Percentiles rank a stretch among this genome's conserved stretches.
Evolutionary conservation across 2,113 vertebrate genomes (phyloP).

Genomic region (Gavia stellata): DNA sequence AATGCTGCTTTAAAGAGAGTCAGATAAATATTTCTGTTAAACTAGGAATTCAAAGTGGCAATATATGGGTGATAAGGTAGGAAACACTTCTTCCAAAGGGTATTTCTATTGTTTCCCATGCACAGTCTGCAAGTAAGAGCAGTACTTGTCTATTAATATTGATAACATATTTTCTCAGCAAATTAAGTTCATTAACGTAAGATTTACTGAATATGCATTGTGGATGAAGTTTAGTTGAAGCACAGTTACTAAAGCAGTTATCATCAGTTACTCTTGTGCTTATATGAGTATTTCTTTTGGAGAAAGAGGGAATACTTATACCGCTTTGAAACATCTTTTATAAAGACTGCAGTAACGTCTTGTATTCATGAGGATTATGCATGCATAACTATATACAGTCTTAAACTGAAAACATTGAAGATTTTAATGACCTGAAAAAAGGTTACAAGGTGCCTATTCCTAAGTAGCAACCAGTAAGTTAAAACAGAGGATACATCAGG

Average conservation of each 20-base stretch:
- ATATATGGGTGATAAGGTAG: neutral
- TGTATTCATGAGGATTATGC: neutral
- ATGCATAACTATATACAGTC: too few species aligned
- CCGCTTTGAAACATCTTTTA: fast-evolving
- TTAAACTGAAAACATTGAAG: neutral
- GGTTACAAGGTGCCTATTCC: neutral
- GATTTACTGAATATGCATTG: neutral
- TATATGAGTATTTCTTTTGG: neutral
- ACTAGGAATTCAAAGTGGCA: neutral
- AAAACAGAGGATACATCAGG: neutral
- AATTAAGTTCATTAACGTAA: neutral
- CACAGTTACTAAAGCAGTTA: neutral
- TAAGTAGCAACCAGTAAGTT: neutral
- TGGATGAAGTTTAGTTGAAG: neutral
- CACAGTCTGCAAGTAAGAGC: neutral
- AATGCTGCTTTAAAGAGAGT: neutral
- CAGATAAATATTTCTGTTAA: neutral
- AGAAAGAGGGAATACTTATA: neutral
- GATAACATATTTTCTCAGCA: neutral
- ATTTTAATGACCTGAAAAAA: neutral
- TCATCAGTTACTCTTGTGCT: neutral
- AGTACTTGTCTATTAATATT: neutral
- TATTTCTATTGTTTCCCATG: neutral
- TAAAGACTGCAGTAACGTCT: neutral
- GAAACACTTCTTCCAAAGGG: neutral